phyloP scores from a whole-genome alignment of 37 sponge, comb jelly and placozoan species.

The Beroe forskalii region DNA sequence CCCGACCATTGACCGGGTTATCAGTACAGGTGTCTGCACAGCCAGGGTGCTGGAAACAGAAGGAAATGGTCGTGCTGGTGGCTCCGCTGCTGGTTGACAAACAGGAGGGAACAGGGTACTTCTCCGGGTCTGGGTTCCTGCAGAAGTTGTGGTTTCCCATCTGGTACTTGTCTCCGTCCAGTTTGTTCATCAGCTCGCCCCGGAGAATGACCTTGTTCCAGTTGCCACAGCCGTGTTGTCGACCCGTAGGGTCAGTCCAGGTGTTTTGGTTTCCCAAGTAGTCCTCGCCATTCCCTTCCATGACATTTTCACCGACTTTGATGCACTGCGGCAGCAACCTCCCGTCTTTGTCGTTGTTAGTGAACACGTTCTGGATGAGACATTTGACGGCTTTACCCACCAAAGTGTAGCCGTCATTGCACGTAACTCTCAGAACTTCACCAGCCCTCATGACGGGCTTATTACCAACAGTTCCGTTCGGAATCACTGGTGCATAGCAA shows the following conservation, averaged over 20 bases:
- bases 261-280: background rate
- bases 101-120: background rate
- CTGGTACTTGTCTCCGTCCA: background rate
- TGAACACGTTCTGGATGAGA: conserved; percentile 39
- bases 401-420: conserved; percentile 7
- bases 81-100: background rate
- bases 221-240: background rate
- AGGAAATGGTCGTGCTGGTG: background rate
- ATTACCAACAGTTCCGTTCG: background rate
- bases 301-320: background rate
- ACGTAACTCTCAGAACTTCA: background rate
- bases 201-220: background rate
- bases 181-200: background rate
- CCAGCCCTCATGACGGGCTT: background rate
- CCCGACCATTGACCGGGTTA: background rate
- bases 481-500: background rate
- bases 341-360: conserved; percentile 37
- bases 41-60: background rate
- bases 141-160: conserved; percentile 46
- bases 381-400: background rate
- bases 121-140: background rate
- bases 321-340: conserved; percentile 2
- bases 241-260: background rate
- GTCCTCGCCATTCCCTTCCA: background rate
- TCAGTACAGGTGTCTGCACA: background rate